Base-by-base conservation (phyloP, 2,888 invertebrate species). In the Lydus trimaculatus region DNA sequence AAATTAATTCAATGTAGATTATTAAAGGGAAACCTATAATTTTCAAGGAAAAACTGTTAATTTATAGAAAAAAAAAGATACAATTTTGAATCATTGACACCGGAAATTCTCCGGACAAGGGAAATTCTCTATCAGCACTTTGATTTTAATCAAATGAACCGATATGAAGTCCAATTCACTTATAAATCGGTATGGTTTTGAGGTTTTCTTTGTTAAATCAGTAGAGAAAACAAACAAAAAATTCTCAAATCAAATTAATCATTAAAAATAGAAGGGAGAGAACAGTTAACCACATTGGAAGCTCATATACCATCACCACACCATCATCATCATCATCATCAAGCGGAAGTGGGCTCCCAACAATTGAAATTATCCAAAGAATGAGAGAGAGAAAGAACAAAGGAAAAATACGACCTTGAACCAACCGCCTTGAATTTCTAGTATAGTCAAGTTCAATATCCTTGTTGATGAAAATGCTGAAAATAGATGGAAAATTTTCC, bases 371-470 rank as follows among this genome's bases (percentile, higher is more conserved):
- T 61, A 36, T 61, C 56, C 48, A 25, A 61, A 13, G 43, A 36
- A n/a, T n/a, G 61, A 71, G 70, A 25, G 61, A 13, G 43, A 36
- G 28, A 28, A 58, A 71, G 70, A 74, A 76, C 74, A 76, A 76
- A 76, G 75, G 70, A 75, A 71, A 70, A 58, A 23, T 13, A 11
- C 52, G 52, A 25, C 52, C 52, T 52, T 52, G 52, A 52, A 64
- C 66, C 36, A 65, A 52, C 70, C 70, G 64, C 77, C 77, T 76
- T 77, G 77, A 77, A 77, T 76, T 71, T 72, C 69, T 52, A 61
- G n/a, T 58, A 61, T 67, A 73, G 72, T 25, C 76, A 77, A 77
- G 77, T 77, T 77, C 77, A 77, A 77, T 70, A 77, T 75, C 75
- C 76, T 75, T 66, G 63, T 64, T 63, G 52, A 52, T 20, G 64